Conservation (phyloP, 1,140 invertebrate species). For the Cydia strobilella region DNA sequence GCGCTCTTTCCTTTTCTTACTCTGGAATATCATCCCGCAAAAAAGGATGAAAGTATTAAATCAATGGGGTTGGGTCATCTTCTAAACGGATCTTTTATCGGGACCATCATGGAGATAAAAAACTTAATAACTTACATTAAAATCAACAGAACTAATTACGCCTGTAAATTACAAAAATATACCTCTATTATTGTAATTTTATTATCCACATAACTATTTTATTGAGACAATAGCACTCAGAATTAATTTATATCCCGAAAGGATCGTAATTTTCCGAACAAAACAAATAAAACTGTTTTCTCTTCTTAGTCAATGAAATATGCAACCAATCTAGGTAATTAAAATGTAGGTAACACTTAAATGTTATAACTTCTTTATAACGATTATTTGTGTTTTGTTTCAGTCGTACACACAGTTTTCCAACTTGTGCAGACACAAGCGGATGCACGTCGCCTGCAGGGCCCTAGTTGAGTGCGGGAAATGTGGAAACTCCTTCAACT, state of each 20-base stretch:
- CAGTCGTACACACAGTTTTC: slow-evolving; percentile 99
- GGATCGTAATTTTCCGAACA: not conserved
- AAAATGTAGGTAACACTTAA: not conserved
- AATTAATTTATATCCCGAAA: not conserved
- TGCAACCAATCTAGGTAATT: not conserved
- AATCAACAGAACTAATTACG: too few species aligned
- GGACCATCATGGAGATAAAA: not conserved
- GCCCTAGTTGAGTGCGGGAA: slow-evolving; percentile 94
- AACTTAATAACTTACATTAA: not conserved
- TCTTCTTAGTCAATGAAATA: slow-evolving; percentile 34
- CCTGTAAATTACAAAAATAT: too few species aligned
- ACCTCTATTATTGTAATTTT: not conserved
- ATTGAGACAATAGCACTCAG: not conserved
- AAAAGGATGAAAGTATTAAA: not conserved
- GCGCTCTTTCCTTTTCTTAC: too few species aligned
- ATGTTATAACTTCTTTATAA: not conserved
- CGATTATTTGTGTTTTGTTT: slow-evolving; percentile 72
- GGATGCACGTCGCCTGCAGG: slow-evolving; percentile 97
- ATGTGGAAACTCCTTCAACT: slow-evolving; percentile 95
- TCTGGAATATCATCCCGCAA: not conserved
- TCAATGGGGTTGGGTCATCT: not conserved
- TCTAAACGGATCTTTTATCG: not conserved
- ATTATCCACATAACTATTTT: slow-evolving; percentile 5
- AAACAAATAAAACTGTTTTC: not conserved
- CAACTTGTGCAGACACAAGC: slow-evolving; percentile 99